These are phyloP conservation scores for Drosophila lini DNA, from an alignment of 1,140 invertebrate species.

Conservation along the genomic window DNA sequence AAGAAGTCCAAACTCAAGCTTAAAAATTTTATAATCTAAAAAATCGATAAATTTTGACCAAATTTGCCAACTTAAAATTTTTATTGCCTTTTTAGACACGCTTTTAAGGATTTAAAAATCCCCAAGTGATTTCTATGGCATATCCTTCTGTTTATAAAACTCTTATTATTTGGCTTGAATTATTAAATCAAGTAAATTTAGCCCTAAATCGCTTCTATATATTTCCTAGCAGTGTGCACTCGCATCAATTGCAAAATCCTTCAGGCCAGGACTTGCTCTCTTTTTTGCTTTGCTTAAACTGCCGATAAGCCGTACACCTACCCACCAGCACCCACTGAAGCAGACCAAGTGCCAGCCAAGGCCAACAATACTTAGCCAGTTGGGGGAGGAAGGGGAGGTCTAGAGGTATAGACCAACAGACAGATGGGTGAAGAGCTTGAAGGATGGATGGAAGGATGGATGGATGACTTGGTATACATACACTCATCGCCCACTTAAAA, in stretches of 20 bases:
- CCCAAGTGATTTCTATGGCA: neutral
- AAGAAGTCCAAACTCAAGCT: no score
- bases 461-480: constrained; percentile 26
- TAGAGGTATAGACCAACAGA: neutral
- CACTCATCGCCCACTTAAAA: constrained; percentile 39
- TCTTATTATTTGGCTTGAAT: neutral
- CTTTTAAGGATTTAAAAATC: neutral
- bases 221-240: constrained; percentile 28
- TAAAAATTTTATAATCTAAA: neutral
- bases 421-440: constrained; percentile 5
- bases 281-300: constrained; percentile 6
- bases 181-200: neutral
- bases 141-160: neutral
- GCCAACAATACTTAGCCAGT: constrained; percentile 8
- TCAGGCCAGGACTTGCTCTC: constrained; percentile 48
- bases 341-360: constrained; percentile 18
- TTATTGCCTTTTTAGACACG: neutral
- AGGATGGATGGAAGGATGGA: constrained; percentile 11
- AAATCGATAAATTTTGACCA: neutral
- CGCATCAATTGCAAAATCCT: constrained; percentile 55
- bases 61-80: neutral
- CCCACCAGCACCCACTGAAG: neutral
- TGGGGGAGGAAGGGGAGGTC: neutral
- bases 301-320: constrained; percentile 16
- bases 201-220: neutral